These are phyloP conservation scores for Anas platyrhynchos DNA, from an alignment of 2,113 vertebrate species.

Conservation along the genomic window DNA sequence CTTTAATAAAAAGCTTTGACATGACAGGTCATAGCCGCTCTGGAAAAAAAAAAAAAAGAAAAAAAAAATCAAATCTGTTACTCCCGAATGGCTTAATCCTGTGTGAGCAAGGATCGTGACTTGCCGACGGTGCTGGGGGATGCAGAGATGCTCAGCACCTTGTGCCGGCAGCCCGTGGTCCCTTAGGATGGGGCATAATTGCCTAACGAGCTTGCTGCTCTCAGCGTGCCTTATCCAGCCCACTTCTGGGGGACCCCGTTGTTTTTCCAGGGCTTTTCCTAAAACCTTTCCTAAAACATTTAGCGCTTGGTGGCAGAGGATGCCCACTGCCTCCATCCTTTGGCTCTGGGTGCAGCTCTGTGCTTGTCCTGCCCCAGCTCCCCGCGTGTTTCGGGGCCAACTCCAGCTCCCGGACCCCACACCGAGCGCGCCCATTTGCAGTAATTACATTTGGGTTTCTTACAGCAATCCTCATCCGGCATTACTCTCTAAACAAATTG, in stretches of 20 bases:
- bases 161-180: background rate
- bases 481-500: constrained; percentile 22
- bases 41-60: background rate
- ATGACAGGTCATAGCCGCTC: constrained; percentile 40
- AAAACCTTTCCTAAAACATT: background rate
- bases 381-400: background rate
- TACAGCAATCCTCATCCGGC: background rate
- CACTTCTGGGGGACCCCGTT: background rate
- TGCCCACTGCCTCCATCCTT: fast-evolving
- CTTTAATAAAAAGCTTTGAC: constrained; percentile 69
- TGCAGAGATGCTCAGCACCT: background rate
- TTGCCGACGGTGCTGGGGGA: background rate
- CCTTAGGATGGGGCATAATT: background rate
- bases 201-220: background rate
- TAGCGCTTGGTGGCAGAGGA: background rate
- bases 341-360: background rate
- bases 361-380: background rate
- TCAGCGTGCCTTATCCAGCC: background rate
- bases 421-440: background rate
- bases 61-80: constrained; percentile 21
- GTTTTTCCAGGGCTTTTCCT: background rate
- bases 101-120: background rate
- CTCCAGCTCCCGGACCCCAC: background rate
- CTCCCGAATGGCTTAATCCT: constrained; percentile 36
- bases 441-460: constrained; percentile 59